Evolutionary conservation across 2,113 vertebrate genomes (phyloP).

Genomic region (Bothrops jararaca): DNA sequence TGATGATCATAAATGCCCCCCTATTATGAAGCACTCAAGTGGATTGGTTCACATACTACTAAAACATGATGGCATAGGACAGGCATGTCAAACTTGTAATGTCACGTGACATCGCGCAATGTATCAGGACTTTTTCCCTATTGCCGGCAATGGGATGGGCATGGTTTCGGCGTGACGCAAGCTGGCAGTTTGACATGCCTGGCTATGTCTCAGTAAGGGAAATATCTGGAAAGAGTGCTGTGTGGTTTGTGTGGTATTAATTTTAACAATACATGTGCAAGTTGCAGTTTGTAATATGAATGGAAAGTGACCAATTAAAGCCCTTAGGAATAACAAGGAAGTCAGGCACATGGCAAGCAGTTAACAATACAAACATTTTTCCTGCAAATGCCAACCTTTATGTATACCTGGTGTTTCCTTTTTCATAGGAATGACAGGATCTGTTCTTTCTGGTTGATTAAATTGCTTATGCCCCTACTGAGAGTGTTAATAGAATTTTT

Average conservation of each 20-base stretch:
- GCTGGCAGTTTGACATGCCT: too few relatives aligned
- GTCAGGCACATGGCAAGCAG: not conserved
- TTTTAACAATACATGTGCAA: not conserved
- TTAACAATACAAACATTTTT: not conserved
- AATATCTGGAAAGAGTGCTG: not conserved
- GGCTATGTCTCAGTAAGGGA: not conserved
- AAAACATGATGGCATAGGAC: too few relatives aligned
- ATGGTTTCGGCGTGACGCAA: fast-evolving
- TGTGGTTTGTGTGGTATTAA: not conserved
- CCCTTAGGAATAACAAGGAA: not conserved
- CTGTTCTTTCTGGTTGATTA: not conserved
- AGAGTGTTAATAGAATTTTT: slow-evolving; percentile 1
- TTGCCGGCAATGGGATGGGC: too few relatives aligned
- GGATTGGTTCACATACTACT: too few relatives aligned
- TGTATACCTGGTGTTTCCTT: not conserved
- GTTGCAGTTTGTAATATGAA: not conserved
- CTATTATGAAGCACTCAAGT: not conserved
- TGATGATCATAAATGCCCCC: not conserved
- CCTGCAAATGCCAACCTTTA: not conserved
- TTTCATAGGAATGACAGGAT: not conserved
- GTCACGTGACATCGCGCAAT: too few relatives aligned
- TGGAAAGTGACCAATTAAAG: not conserved
- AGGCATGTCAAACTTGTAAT: too few relatives aligned
- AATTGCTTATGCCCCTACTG: not conserved
- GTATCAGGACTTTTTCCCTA: too few relatives aligned